Base-by-base conservation (phyloP, 2,113 vertebrate genomes). In the Pelecanus crispus region DNA sequence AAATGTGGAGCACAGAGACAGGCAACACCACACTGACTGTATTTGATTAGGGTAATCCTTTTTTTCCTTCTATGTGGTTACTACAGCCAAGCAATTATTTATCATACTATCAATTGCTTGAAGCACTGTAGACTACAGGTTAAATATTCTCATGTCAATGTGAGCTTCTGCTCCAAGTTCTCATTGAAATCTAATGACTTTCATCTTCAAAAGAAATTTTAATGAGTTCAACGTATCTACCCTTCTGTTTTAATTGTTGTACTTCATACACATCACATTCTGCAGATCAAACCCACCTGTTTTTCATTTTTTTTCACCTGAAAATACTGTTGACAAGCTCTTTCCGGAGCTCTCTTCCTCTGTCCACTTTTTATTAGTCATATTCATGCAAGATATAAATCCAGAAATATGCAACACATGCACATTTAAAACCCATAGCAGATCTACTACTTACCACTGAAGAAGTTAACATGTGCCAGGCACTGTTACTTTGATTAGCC, bases 181-280 rank as follows among this genome's bases (percentile, higher is more conserved):
- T 98, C 97, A 96, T 98, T 99, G 99, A 98, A 99, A 99, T 98
- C 98, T 98, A 98, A 98, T 98, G 97, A 98, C 97, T 97, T 98
- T 97, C 96, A 97, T 97, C 98, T 98, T 98, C 97, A 97, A 99
- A 97, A 99, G 98, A 98, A 98, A 98, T 98, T 97, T 97, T 98
- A 98, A 94, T 91, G 94, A 94, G 84, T 83, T 87, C 97, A 95
- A 89, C 92, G 84, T 97, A 95, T 92, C 97, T 97, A 97, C 95
- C 66, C 96, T 98, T 97, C 98, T 96, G 88, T 86, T 98, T 95
- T 97, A 96, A 97, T 97, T 95, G 98, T 97, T 97, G 97, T 95
- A 95, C 97, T 98, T 93, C 94, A 91, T 95, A 97, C 95, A 79
- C 79, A 92, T 92, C 82, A 59, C 91, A 72, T 94, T 95, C 89